A percentile compares a stretch with the other conserved stretches of the same genome.
These are phyloP conservation scores for Columba janthina DNA, from an alignment of 2,113 vertebrate genomes.

Conservation along the genomic window DNA sequence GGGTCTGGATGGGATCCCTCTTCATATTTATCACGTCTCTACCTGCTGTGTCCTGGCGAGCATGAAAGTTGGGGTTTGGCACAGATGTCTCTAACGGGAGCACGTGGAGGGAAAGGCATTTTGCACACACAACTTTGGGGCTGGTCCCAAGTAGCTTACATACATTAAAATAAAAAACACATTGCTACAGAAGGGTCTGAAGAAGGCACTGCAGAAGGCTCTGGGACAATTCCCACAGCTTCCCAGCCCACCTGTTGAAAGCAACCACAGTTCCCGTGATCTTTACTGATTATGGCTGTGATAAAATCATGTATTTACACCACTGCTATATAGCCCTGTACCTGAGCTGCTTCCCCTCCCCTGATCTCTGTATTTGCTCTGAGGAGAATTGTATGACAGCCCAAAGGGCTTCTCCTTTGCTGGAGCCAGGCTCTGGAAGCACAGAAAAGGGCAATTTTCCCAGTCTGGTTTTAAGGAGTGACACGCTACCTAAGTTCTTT, in stretches of 20 bases:
- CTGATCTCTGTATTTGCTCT: neutral
- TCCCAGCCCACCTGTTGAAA: neutral
- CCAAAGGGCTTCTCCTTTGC: neutral
- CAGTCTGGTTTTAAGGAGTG: neutral
- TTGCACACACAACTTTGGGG: constrained; percentile 1
- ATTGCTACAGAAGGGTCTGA: neutral
- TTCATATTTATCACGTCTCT: neutral
- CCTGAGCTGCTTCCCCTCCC: neutral
- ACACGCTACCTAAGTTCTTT: neutral
- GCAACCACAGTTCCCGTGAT: neutral
- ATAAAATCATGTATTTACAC: neutral
- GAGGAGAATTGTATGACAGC: neutral
- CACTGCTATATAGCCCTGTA: neutral
- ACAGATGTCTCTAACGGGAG: neutral
- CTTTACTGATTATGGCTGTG: neutral
- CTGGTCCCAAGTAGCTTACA: neutral
- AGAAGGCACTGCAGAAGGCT: neutral
- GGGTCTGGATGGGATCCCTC: neutral
- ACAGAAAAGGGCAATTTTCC: neutral
- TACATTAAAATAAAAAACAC: neutral
- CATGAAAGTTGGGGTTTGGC: neutral
- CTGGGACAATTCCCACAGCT: neutral
- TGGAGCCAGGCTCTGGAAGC: neutral
- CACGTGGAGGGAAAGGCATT: neutral
- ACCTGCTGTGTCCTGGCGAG: neutral